Conservation (phyloP, 1,140 invertebrate genomes). For the Sminthurides bifidus region DNA sequence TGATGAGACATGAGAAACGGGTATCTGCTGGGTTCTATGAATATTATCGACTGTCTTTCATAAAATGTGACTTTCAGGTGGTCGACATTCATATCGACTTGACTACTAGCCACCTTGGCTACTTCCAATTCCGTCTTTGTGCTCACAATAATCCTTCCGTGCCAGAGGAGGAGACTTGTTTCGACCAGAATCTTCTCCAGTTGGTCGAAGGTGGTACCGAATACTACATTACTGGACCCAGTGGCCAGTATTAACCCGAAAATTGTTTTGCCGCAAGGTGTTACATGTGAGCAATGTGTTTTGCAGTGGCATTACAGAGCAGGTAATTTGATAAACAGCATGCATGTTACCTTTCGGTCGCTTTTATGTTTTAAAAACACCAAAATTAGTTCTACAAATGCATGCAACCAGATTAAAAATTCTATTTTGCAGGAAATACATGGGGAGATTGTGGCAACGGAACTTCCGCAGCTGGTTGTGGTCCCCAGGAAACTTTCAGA, state of each 20-base stretch:
- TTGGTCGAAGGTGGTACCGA: conserved; percentile 39
- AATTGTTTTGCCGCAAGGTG: conserved; percentile 38
- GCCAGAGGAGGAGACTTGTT: conserved; percentile 52
- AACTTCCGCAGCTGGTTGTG: conserved; percentile 42
- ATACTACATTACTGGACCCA: conserved; percentile 28
- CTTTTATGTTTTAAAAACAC: background rate
- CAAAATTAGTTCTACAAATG: background rate
- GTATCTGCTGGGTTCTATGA: too few species aligned
- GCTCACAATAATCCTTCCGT: conserved; percentile 42
- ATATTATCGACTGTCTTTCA: too few species aligned
- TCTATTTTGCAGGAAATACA: conserved; percentile 25
- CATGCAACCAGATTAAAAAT: background rate
- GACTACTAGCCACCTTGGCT: conserved; percentile 43
- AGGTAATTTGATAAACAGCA: conserved; percentile 30
- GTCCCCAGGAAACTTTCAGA: conserved; percentile 53
- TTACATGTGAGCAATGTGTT: conserved; percentile 52
- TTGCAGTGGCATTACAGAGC: conserved; percentile 37
- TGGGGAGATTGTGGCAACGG: conserved; percentile 47
- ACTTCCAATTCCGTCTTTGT: conserved; percentile 76
- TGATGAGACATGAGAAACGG: too few species aligned
- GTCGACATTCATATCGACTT: conserved; percentile 8
- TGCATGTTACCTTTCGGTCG: background rate
- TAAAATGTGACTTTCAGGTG: too few species aligned
- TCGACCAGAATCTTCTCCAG: conserved; percentile 45
- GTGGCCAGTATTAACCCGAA: background rate